These are phyloP conservation scores for Bombus difficillimus DNA, from an alignment of 1,140 invertebrate species.

Conservation along the genomic window DNA sequence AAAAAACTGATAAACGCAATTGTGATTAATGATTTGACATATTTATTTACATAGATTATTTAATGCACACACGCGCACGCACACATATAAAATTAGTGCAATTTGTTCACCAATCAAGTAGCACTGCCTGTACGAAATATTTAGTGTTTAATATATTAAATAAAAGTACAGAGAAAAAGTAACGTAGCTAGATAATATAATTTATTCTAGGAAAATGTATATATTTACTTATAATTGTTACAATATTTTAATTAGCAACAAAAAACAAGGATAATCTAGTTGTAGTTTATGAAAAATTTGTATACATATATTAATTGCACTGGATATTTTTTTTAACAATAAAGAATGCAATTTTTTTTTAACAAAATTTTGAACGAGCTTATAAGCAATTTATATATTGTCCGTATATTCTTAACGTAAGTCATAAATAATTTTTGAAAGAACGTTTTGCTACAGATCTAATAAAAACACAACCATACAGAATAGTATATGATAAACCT, in stretches of 20 bases:
- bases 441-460: constrained; percentile 16
- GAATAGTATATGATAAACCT: constrained; percentile 12
- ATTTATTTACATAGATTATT: constrained; percentile 66
- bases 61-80: constrained; percentile 14
- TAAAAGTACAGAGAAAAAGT: background rate
- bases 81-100: constrained; percentile 43
- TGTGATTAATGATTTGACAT: constrained; percentile 51
- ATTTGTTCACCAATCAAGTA: constrained; percentile 35
- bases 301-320: constrained; percentile 20
- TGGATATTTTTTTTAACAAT: constrained; percentile 16
- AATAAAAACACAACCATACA: constrained; percentile 25
- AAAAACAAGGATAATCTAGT: background rate
- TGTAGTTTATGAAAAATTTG: background rate
- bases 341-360: background rate
- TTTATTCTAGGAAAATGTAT: constrained; percentile 8
- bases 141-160: constrained; percentile 17
- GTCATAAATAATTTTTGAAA: constrained; percentile 11
- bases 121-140: constrained; percentile 30
- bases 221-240: constrained; percentile 13
- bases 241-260: background rate
- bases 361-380: constrained; percentile 7
- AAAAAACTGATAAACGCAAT: background rate
- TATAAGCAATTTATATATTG: background rate
- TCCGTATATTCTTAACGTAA: constrained; percentile 3
- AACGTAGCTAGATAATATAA: background rate